Evolutionary conservation across 2,113 vertebrate species (phyloP), one percentile per base, ranked within the genome.

Genomic region (Cacatua alba): DNA sequence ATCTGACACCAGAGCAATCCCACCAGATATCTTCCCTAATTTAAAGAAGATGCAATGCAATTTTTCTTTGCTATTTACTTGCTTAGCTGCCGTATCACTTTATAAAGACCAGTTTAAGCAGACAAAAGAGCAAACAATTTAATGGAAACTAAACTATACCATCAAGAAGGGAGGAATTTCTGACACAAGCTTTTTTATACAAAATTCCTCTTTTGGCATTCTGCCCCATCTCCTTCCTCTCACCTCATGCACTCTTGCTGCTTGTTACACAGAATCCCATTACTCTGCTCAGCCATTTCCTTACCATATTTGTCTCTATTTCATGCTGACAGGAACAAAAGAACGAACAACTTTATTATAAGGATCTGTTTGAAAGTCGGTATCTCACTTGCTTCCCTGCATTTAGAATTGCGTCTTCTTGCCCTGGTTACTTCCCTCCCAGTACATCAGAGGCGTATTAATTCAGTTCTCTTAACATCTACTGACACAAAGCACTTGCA

Each of bases 401-500:
- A 86, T 75, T 90, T 74, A 55, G 35, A 86, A 82, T 60, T 74
- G 59, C 2, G 1, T 57, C 6, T 63, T 70, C 79, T 44, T 86
- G 64, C n/a, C 43, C 85, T 88, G 71, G 16, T 93, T 94, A 91
- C 68, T 90, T 33, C 52, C 37, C 29, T 84, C 43, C 59, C 64
- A 29, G 35, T 59, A 70, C 23, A 81, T 64, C 62, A 74, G 68
- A 75, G 41, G 31, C 29, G 44, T 68, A 87, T 87, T 92, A 95
- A 93, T 88, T 90, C 37, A 75, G 63, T 74, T 84, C 79, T 83
- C 64, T 77, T 49, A 83, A 75, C 48, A 84, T 64, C 37, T 76
- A 89, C 26, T 75, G 76, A 83, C 68, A 94, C 33, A 84, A 78
- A 94, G 48, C 60, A 89, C 48, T 88, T 94, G 60, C 89, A 86